phyloP scores from a whole-genome alignment of 2,888 invertebrate species.

The Ormyrus nitidulus region DNA sequence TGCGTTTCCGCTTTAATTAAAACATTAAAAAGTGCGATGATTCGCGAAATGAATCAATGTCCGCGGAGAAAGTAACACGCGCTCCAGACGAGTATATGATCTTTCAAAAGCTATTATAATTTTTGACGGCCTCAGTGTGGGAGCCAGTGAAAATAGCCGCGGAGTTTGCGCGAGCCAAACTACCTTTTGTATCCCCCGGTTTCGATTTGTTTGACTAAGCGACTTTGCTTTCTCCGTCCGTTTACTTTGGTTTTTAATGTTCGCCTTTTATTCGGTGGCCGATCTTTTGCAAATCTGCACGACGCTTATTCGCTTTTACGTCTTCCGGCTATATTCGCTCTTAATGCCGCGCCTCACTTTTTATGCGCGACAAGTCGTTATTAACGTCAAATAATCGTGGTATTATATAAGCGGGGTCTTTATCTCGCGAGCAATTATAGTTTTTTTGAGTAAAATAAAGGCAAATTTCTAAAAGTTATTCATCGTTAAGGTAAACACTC shows the following conservation, averaged over 20 bases:
- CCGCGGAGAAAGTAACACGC: conserved; percentile 19
- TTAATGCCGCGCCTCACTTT: background rate
- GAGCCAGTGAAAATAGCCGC: conserved; percentile 21
- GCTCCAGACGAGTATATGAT: background rate
- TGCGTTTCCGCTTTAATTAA: conserved; percentile 10
- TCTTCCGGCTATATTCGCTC: conserved; percentile 19
- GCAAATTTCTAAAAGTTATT: too few species aligned
- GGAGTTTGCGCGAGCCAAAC: background rate
- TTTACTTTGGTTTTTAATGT: conserved; percentile 10
- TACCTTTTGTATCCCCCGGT: background rate
- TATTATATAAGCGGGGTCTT: conserved; percentile 10
- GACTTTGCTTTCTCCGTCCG: conserved; percentile 14
- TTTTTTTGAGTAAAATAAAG: too few species aligned
- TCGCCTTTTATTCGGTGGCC: background rate
- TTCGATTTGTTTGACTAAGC: too few species aligned
- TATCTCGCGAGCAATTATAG: too few species aligned
- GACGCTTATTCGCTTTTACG: conserved; percentile 26
- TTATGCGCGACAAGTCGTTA: background rate
- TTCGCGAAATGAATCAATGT: conserved; percentile 1
- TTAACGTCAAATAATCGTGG: background rate
- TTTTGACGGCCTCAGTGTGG: conserved; percentile 7
- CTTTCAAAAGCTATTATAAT: conserved; percentile 23
- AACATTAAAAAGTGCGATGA: background rate
- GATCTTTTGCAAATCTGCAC: background rate
- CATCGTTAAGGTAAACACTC: too few species aligned